Conservation (phyloP, 2,888 invertebrate species). For the Nebria brevicollis region DNA sequence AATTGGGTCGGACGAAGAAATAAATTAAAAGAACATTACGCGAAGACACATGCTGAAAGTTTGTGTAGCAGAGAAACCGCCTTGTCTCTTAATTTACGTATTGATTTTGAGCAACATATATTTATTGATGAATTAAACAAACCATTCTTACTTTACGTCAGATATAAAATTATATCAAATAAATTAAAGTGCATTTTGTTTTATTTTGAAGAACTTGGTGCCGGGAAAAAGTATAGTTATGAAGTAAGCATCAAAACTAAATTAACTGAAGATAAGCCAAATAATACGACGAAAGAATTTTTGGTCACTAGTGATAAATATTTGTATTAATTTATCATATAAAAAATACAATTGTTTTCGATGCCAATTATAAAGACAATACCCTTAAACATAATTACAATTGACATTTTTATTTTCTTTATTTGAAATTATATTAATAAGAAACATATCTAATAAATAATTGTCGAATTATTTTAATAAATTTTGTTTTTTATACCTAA, state of each 20-base stretch:
- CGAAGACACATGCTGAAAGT: background rate
- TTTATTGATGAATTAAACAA: slow-evolving; percentile 11
- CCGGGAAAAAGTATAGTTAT: slow-evolving; percentile 15
- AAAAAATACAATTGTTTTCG: too few relatives aligned
- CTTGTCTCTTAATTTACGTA: background rate
- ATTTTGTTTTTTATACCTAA: too few relatives aligned
- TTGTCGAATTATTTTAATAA: too few relatives aligned
- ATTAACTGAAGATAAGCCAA: too few relatives aligned
- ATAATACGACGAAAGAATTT: too few relatives aligned
- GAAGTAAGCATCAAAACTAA: background rate
- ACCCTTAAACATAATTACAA: too few relatives aligned
- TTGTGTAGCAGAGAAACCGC: background rate
- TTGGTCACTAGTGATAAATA: too few relatives aligned
- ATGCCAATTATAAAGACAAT: too few relatives aligned
- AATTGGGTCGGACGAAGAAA: slow-evolving; percentile 12
- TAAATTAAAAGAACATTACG: slow-evolving; percentile 22
- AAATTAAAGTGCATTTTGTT: slow-evolving; percentile 17
- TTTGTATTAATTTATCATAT: too few relatives aligned
- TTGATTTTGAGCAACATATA: slow-evolving; percentile 20
- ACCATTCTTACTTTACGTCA: slow-evolving; percentile 19
- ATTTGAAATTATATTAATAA: too few relatives aligned
- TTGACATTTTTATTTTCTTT: too few relatives aligned
- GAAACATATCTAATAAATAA: too few relatives aligned
- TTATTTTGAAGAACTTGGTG: slow-evolving; percentile 15
- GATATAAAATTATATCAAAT: background rate